Conservation (phyloP, 2,113 vertebrate genomes). For the Strix uralensis region DNA sequence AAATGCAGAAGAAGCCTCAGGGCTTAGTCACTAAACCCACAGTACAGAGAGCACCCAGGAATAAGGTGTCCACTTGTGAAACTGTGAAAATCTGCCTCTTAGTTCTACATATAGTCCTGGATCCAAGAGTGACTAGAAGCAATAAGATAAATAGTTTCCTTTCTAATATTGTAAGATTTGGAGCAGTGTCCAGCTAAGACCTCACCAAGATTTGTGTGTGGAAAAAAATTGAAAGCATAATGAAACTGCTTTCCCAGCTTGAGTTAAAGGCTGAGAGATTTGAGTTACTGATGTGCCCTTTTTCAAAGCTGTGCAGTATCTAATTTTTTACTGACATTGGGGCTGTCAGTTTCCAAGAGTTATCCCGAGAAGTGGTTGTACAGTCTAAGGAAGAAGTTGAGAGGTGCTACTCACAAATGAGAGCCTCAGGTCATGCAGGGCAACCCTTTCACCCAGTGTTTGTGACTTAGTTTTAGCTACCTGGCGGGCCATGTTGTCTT, state of each 20-base stretch:
- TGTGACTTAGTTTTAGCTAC: background rate
- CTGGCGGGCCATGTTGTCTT: background rate
- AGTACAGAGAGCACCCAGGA: background rate
- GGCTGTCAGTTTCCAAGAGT: background rate
- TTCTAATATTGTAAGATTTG: background rate
- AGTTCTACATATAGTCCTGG: background rate
- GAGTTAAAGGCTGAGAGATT: background rate
- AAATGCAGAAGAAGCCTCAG: background rate
- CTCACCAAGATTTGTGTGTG: background rate
- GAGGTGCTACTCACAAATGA: fast-evolving
- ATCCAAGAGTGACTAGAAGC: background rate
- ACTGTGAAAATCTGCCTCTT: background rate
- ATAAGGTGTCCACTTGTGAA: background rate
- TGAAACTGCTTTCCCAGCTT: background rate
- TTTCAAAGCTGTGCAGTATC: background rate
- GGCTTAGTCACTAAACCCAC: background rate
- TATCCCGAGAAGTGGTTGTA: background rate
- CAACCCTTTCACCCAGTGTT: background rate
- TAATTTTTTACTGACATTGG: background rate
- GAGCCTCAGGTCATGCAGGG: background rate
- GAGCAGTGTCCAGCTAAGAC: background rate
- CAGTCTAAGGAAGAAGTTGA: background rate
- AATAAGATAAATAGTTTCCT: background rate
- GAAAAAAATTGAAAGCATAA: background rate
- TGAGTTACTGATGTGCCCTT: background rate